Evolutionary conservation across 2,888 invertebrate genomes (phyloP), one percentile per base, ranked within the genome.

Genomic region (Chrysomela aeneicollis): DNA sequence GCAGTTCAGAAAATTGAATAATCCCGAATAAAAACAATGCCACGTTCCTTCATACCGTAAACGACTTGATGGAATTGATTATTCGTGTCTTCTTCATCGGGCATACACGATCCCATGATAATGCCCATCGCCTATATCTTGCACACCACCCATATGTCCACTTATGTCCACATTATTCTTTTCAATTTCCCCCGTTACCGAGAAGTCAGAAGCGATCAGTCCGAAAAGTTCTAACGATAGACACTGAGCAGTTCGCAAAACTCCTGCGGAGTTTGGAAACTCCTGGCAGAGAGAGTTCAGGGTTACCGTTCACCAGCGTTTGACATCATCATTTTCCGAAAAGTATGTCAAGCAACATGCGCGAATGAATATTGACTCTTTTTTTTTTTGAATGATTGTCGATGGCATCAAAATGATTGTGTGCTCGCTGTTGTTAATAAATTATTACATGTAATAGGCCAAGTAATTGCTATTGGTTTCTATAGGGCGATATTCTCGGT

Each of bases 31-130:
- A n/a, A n/a, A n/a, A n/a, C n/a, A n/a, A n/a, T 26, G 26, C 35
- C 8, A 35, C 8, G 2, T 35, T 6, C 12, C 12, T 26, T 5
- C 26, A 2, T 81, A 85, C 85, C 85, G 75, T 84, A 85, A 72
- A 85, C 82, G 58, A 84, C 82, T 64, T 83, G 78, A 71, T 82
- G 81, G 71, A 78, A 82, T 74, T 77, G 78, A 73, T 73, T 78
- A 73, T 77, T 75, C 52, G 73, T 72, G 78, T 89, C 88, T 79
- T 89, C 89, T 59, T 88, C 87, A 75, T 89, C 88, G 65, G 90
- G 89, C 79, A 90, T 88, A 80, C 90, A 90, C 59, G 90, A 89
- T 74, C 90, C 90, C 71, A 90, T 89, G 73, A 90, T 89, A 80
- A 90, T 89, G 72, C 90, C 90, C 90, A 90, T 90, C 68, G 22